Evolutionary conservation across 2,888 invertebrate genomes (phyloP).

Genomic region (Dicranocentrus wangi): DNA sequence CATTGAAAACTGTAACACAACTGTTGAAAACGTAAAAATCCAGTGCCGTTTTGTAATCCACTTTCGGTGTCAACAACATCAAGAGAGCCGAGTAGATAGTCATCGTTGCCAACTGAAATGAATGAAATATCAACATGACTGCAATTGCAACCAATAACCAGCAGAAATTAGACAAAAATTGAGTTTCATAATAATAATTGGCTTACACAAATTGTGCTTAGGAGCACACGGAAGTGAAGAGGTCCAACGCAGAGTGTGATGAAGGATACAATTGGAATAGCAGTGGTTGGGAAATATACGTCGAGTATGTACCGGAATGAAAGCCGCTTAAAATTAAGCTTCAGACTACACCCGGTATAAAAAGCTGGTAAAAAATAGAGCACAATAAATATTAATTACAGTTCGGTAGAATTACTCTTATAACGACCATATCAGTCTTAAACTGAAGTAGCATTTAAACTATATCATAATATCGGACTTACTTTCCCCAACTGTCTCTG

Average conservation of each 20-base stretch:
- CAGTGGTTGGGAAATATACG: conserved; percentile 67
- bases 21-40: conserved; percentile 70
- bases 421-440: no score
- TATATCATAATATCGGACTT: no score
- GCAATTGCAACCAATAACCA: not conserved
- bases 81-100: conserved; percentile 61
- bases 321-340: conserved; percentile 61
- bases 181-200: not conserved
- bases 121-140: not conserved
- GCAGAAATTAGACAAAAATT: no score
- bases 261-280: conserved; percentile 63
- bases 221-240: conserved; percentile 55
- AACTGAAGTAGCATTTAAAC: no score
- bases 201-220: conserved; percentile 63
- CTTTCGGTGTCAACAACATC: conserved; percentile 59
- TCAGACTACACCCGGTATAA: no score
- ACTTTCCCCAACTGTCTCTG: no score
- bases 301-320: conserved; percentile 67
- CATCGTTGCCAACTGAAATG: conserved; percentile 62
- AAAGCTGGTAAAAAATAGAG: no score
- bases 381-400: no score
- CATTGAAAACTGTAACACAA: conserved; percentile 65
- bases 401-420: no score
- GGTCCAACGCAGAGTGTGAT: conserved; percentile 63
- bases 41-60: conserved; percentile 70